phyloP scores from a whole-genome alignment of 92 coral and sea anemone genomes.

The Hydrozoanthus gracilis region DNA sequence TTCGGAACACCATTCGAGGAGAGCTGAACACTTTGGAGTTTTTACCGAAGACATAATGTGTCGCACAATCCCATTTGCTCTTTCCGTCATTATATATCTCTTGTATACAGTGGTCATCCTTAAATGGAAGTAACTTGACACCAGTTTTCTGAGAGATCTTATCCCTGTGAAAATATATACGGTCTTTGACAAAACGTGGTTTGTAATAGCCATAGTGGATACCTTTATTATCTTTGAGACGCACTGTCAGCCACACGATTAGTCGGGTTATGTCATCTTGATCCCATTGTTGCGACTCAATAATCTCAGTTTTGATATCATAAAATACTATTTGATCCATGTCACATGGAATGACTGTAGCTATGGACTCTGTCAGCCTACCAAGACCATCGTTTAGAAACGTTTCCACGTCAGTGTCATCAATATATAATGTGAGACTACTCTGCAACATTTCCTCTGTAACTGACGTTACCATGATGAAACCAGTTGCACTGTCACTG shows the following conservation, averaged over 20 bases:
- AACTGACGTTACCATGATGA: slow-evolving; percentile 81
- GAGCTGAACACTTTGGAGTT: slow-evolving; percentile 66
- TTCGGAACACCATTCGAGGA: slow-evolving; percentile 79
- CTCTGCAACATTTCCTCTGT: slow-evolving; percentile 77
- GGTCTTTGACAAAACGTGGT: slow-evolving; percentile 60
- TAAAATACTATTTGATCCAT: slow-evolving; percentile 78
- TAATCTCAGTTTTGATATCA: slow-evolving; percentile 69
- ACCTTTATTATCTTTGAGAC: slow-evolving; percentile 54
- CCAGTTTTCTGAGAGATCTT: slow-evolving; percentile 62
- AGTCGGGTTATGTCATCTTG: slow-evolving; percentile 71
- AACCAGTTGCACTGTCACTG: slow-evolving; percentile 67
- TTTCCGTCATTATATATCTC: slow-evolving; percentile 56
- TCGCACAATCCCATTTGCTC: slow-evolving; percentile 64
- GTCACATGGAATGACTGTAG: slow-evolving; percentile 55
- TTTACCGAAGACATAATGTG: slow-evolving; percentile 61
- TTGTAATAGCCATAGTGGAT: slow-evolving; percentile 62
- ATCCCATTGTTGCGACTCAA: slow-evolving; percentile 46
- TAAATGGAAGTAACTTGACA: slow-evolving; percentile 66
- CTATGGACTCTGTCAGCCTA: slow-evolving; percentile 61
- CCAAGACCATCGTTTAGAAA: slow-evolving; percentile 76
- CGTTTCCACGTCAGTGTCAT: slow-evolving; percentile 66
- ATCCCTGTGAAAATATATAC: slow-evolving; percentile 67
- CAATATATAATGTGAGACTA: slow-evolving; percentile 79
- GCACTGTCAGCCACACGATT: slow-evolving; percentile 82
- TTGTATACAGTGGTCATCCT: slow-evolving; percentile 68